A percentile compares a stretch with the other conserved stretches of the same genome.
Evolutionary conservation across 2,888 invertebrate genomes (phyloP).

Genomic region (Pemphredon lugubris): DNA sequence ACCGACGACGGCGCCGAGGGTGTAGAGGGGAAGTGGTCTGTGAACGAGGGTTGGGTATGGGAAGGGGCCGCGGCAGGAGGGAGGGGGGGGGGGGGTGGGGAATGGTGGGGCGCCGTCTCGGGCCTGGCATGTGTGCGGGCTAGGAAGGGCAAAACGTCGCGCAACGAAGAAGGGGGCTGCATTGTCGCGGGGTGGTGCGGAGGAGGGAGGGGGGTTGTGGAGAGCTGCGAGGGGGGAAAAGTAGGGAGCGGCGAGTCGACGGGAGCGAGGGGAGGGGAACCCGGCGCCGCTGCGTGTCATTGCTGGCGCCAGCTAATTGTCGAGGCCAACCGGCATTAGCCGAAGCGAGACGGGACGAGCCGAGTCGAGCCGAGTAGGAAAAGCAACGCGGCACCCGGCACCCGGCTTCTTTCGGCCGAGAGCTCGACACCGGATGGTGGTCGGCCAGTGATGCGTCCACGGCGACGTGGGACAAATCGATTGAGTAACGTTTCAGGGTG

Average conservation of each 20-base stretch:
- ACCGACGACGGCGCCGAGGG: slow-evolving; percentile 1
- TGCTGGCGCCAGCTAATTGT: slow-evolving; percentile 80
- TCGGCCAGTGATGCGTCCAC: slow-evolving; percentile 20
- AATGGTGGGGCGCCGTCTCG: slow-evolving; percentile 53
- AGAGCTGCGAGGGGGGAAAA: slow-evolving; percentile 17
- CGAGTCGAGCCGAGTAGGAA: slow-evolving; percentile 62
- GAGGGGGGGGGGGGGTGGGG: slow-evolving; percentile 10
- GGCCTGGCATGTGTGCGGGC: slow-evolving; percentile 61
- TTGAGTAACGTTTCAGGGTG: no score
- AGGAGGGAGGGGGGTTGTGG: slow-evolving; percentile 26
- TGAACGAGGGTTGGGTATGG: no score
- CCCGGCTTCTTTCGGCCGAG: no score
- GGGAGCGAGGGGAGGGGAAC: slow-evolving; percentile 54
- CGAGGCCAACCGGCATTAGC: slow-evolving; percentile 78
- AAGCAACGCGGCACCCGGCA: no score
- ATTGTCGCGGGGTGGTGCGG: slow-evolving; percentile 26
- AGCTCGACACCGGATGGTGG: slow-evolving; percentile 21
- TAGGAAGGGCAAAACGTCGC: slow-evolving; percentile 22
- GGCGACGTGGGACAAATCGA: slow-evolving; percentile 13
- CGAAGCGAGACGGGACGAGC: slow-evolving; percentile 71
- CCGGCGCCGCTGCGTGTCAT: slow-evolving; percentile 79
- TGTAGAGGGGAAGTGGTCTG: slow-evolving; percentile 14
- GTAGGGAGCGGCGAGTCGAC: slow-evolving; percentile 23
- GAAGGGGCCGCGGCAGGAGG: background rate
- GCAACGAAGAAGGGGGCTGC: slow-evolving; percentile 31